Evolutionary conservation across 2,888 invertebrate genomes (phyloP), one percentile per base, ranked within the genome.

Genomic region (Diplolepis rosae): DNA sequence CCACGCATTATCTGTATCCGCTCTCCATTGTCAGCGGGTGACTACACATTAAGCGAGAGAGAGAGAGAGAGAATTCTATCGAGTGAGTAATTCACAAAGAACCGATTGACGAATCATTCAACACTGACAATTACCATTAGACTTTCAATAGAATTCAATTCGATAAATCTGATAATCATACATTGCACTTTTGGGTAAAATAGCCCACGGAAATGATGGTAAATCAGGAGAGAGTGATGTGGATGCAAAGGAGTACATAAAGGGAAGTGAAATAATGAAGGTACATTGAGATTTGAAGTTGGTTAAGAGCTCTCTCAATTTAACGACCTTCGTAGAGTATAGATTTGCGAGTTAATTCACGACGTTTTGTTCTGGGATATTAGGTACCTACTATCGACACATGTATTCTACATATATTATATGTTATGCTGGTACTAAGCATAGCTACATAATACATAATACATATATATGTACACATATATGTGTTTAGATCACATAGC

Each of bases 251-350:
- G 7, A 30, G 52, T 28, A n/a, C n/a, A n/a, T 15, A 30, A 30
- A 15, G 9, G 30, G 30, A 30, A 52, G 30, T 30, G 9, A 52
- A 52, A 52, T 7, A 52, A 52, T 52, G 7, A 7, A 1, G 30
- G 52, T 15, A 52, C 30, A 52, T 2, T 7, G 52, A 30, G 52
- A 52, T 28, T 52, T 52, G 18, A 52, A 52, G 52, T n/a, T 52
- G 52, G 52, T 30, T 9, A 9, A 30, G 52, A 30, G 30, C 27
- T 9, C 52, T 9, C 52, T 52, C 52, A 52, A 30, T 52, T 52
- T 30, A 27, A 30, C 15, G 2, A 28, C 15, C 52, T 15, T 52
- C 30, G 7, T 30, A 30, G 52, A 28, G 28, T 28, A 28, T 52
- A 52, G 1, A 30, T 52, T 30, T 52, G 3, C 15, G 3, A 52